Base-by-base conservation (phyloP, 2,888 invertebrate genomes). In the Orthonevra nobilis region DNA sequence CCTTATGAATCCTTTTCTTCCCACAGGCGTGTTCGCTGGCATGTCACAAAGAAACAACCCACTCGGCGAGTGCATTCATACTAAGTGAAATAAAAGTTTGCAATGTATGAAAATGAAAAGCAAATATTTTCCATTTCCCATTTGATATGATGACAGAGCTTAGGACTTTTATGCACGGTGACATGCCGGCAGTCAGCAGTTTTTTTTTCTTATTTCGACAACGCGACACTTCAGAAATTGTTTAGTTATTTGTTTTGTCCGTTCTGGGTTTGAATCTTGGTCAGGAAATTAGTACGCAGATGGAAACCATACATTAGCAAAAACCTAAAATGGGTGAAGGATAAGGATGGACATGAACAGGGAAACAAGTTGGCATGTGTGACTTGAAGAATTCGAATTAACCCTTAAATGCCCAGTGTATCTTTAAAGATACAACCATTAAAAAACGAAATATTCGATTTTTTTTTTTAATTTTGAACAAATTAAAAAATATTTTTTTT, bases 81-180 rank as follows among this genome's bases (percentile, higher is more conserved):
- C 66, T 79, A 79, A 79, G 77, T 73, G 79, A 66, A 73, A 73
- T 73, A 81, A 81, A 66, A 81, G 32, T 73, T 79, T 58, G 79
- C 73, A 30, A 74, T 74, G 81, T 81, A 81, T 81, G 73, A 81
- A 81, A 81, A 81, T 81, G 81, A 81, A 81, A 81, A 81, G 56
- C 68, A 81, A 81, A 81, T 81, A 81, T 81, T 63, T 73, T 63
- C 26, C 70, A 48, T 38, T 40, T 63, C 28, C 20, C 44, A 40
- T 46, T 34, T 5, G 3, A 23, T n/a, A n/a, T n/a, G n/a, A n/a
- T n/a, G n/a, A n/a, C n/a, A n/a, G n/a, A n/a, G n/a, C n/a, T n/a
- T n/a, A n/a, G n/a, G n/a, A n/a, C n/a, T n/a, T n/a, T n/a, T n/a
- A n/a, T n/a, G 12, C 38, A 72, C n/a, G 61, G 79, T 68, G 72